Conservation (phyloP, 2,797 vertebrate species). For the Chrysocyon brachyurus region DNA sequence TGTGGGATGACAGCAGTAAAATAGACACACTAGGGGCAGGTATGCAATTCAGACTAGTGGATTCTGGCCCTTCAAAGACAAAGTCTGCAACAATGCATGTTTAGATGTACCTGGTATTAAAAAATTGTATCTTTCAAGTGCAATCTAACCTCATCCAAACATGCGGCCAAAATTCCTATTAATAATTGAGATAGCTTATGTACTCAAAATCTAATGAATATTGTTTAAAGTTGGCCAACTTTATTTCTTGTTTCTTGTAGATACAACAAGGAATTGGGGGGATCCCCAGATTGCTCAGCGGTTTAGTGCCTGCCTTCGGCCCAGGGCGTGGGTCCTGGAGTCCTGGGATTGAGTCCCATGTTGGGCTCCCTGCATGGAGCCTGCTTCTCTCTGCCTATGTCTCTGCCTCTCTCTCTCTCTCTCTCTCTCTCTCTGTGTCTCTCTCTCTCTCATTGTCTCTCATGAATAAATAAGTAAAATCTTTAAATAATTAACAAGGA, state of each 20-base stretch:
- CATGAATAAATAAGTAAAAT: too few species aligned
- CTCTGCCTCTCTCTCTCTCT: too few species aligned
- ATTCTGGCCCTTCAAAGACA: background rate
- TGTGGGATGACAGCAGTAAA: background rate
- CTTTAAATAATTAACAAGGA: background rate
- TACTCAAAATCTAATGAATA: background rate
- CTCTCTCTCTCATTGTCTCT: too few species aligned
- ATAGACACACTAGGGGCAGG: fast-evolving
- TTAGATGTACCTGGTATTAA: background rate
- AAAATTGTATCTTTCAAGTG: background rate
- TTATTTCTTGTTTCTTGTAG: background rate
- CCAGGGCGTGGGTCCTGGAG: too few species aligned
- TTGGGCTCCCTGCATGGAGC: too few species aligned
- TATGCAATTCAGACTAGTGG: background rate
- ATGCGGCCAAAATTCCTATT: background rate
- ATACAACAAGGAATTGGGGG: background rate
- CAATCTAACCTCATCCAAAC: background rate
- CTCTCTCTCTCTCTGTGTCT: too few species aligned
- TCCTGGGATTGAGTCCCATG: too few species aligned
- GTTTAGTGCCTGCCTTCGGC: too few species aligned
- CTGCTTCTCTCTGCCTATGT: too few species aligned
- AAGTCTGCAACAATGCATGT: background rate
- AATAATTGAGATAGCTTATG: background rate
- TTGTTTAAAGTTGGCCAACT: background rate
- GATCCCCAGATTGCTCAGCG: too few species aligned